These are phyloP conservation scores for Melanotaenia nigrans DNA, from an alignment of 2,797 vertebrate genomes.

Conservation along the genomic window DNA sequence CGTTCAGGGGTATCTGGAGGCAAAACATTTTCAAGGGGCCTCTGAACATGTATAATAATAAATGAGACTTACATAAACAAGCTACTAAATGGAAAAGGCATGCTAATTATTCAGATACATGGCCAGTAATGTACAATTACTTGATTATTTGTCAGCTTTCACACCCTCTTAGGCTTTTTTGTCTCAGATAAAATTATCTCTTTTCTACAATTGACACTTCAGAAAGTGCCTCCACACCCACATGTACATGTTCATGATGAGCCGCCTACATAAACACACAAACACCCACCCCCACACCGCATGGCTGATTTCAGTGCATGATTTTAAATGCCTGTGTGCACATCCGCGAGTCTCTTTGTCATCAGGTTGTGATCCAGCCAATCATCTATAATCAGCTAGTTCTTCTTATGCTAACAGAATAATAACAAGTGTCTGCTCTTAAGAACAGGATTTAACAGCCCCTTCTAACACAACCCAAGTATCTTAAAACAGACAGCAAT, in stretches of 20 bases:
- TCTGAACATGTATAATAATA: slow-evolving; percentile 11
- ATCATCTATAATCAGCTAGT: slow-evolving; percentile 65
- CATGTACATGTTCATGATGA: slow-evolving; percentile 32
- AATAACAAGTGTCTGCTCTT: slow-evolving; percentile 66
- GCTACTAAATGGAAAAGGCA: slow-evolving; percentile 31
- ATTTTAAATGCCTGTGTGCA: slow-evolving; percentile 36
- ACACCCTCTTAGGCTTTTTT: slow-evolving; percentile 9
- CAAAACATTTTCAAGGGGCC: slow-evolving; percentile 35
- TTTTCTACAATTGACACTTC: slow-evolving; percentile 36
- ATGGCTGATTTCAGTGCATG: slow-evolving; percentile 41
- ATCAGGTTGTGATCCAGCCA: slow-evolving; percentile 50
- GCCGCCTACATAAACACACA: slow-evolving; percentile 24
- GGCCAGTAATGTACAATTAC: slow-evolving; percentile 53
- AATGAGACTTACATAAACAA: slow-evolving; percentile 22
- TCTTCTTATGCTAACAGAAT: slow-evolving; percentile 60
- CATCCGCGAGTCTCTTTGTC: slow-evolving; percentile 46
- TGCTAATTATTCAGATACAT: slow-evolving; percentile 48
- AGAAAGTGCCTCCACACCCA: slow-evolving; percentile 43
- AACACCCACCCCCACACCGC: slow-evolving; percentile 15
- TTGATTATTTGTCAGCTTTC: slow-evolving; percentile 46
- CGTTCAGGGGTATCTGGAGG: slow-evolving; percentile 3
- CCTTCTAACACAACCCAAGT: slow-evolving; percentile 38
- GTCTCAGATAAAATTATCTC: slow-evolving; percentile 32
- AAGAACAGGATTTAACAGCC: slow-evolving; percentile 57
- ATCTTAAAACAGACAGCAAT: slow-evolving; percentile 28